Conservation (phyloP, 2,113 vertebrate species). For the Marmota flaviventris region DNA sequence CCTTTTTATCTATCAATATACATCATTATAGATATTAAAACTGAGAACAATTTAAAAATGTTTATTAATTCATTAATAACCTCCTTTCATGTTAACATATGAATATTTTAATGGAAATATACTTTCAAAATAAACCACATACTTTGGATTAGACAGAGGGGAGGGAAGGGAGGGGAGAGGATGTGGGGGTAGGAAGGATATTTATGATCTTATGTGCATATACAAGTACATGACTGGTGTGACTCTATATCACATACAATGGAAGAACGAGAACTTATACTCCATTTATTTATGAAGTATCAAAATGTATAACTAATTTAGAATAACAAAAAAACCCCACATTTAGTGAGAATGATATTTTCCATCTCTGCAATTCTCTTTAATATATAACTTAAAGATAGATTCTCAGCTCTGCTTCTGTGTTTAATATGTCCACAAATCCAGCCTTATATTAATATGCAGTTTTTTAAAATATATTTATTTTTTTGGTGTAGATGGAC, state of each 20-base stretch:
- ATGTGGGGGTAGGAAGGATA: too few relatives aligned
- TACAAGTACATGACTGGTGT: too few relatives aligned
- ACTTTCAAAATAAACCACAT: too few relatives aligned
- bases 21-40: background rate
- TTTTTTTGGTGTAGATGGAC: too few relatives aligned
- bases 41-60: background rate
- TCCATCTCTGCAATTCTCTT: conserved; percentile 23
- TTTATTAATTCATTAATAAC: background rate
- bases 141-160: too few relatives aligned
- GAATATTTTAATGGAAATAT: conserved; percentile 21
- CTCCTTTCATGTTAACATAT: too few relatives aligned
- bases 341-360: background rate
- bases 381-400: background rate
- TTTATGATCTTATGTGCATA: too few relatives aligned
- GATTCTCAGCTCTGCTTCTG: conserved; percentile 8
- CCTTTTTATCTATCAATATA: background rate
- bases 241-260: too few relatives aligned
- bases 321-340: background rate
- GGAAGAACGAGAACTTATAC: too few relatives aligned
- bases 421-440: conserved; percentile 36
- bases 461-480: background rate
- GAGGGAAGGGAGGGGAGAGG: too few relatives aligned
- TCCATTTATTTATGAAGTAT: too few relatives aligned
- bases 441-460: background rate
- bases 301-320: too few relatives aligned